phyloP scores from a whole-genome alignment of 2,113 vertebrate species.

The Lagopus muta region DNA sequence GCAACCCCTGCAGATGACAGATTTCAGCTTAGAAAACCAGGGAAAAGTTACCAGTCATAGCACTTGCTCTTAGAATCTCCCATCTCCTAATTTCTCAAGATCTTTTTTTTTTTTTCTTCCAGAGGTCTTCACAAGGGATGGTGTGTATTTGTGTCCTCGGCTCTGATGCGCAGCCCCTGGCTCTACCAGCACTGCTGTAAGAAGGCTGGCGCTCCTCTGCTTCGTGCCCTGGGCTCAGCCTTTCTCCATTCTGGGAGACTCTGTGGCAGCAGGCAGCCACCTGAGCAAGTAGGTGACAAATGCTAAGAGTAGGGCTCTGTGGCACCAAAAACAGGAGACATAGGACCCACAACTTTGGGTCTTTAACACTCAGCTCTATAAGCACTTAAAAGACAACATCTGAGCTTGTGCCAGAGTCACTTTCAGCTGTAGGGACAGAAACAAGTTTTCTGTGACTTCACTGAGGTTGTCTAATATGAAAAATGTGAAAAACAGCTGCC shows the following conservation, averaged over 20 bases:
- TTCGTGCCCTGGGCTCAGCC: neutral
- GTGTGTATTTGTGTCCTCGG: neutral
- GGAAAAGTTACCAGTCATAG: neutral
- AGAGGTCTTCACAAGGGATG: neutral
- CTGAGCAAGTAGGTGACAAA: neutral
- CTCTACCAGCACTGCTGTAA: neutral
- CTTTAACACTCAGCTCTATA: neutral
- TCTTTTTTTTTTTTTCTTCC: neutral
- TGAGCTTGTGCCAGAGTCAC: neutral
- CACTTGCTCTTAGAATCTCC: neutral
- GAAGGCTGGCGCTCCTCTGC: neutral
- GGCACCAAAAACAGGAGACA: neutral
- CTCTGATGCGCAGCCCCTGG: neutral
- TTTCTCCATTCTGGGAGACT: neutral
- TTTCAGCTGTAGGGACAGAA: neutral
- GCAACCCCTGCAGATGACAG: slow-evolving; percentile 77
- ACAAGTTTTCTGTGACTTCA: neutral
- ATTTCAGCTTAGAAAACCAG: neutral
- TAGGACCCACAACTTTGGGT: neutral
- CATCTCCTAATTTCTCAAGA: neutral
- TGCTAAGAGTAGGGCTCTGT: neutral
- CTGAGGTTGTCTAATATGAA: neutral
- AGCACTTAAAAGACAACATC: neutral
- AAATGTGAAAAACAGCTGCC: neutral
- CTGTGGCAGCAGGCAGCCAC: neutral